Evolutionary conservation across 2,888 invertebrate genomes (phyloP), one percentile per base, ranked within the genome.

Genomic region (Spisula solida): DNA sequence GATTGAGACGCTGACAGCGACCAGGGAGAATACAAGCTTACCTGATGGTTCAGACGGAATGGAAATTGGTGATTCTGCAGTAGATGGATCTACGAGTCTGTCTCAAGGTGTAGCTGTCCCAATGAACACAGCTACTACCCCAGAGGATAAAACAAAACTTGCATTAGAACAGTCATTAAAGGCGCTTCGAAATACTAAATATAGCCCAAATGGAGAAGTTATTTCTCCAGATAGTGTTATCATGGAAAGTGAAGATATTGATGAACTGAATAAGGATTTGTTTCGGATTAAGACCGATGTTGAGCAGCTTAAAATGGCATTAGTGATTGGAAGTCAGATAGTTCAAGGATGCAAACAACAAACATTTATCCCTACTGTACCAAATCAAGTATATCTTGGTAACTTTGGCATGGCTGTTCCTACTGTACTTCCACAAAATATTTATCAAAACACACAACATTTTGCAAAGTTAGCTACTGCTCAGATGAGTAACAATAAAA

Each of bases 221-320:
- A 18, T 14, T 34, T 14, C 25, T 16, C 31, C 75, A 16, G 75
- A 75, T 31, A 31, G 75, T 34, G 75, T 34, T 5, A 14, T 16
- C 18, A 31, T 75, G 16, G 16, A 14, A 5, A 12, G 4, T 34
- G 16, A 75, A 0, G 12, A 14, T 31, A 31, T 75, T 14, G 31
- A 12, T 18, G 75, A 31, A 0, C 31, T 75, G 5, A 75, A 12
- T 75, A 4, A 14, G 2, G 75, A 18, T 1, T 31, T 75, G 34
- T 25, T 6, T 1, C n/a, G 31, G 34, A 75, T 75, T 2, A 75
- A 34, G 18, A 31, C 75, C 6, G 75, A 75, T 10, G 34, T 75
- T 31, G 75, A 75, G 34, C 75, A 75, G 31, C 75, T 75, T 5
- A 75, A 75, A 75, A 75, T 75, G 75, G 75, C 75, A 18, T 31